phyloP scores from a whole-genome alignment of 1,140 invertebrate species.

The Aphelinus atriplicis region DNA sequence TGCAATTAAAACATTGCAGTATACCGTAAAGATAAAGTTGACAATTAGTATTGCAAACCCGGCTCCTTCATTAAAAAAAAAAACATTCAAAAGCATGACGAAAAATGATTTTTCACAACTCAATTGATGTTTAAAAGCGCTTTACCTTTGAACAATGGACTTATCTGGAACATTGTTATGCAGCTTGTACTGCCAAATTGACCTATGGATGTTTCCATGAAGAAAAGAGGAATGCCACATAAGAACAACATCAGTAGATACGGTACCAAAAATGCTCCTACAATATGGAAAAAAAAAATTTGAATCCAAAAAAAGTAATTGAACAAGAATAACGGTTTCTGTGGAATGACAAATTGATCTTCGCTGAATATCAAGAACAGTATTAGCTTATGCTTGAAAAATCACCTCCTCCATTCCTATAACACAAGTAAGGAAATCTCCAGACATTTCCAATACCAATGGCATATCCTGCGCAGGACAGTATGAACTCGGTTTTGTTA shows the following conservation, averaged over 20 bases:
- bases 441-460: conserved; percentile 81
- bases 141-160: conserved; percentile 89
- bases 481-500: conserved; percentile 76
- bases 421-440: conserved; percentile 78
- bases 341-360: too few relatives aligned
- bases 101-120: too few relatives aligned
- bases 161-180: conserved; percentile 79
- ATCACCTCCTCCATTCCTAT: conserved; percentile 72
- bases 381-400: not conserved
- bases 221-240: conserved; percentile 88
- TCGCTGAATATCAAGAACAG: too few relatives aligned
- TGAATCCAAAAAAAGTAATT: too few relatives aligned
- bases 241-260: conserved; percentile 80
- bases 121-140: too few relatives aligned
- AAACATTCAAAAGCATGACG: too few relatives aligned
- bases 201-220: conserved; percentile 87
- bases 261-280: conserved; percentile 81
- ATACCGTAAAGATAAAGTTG: conserved; percentile 89
- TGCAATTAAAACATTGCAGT: conserved; percentile 93
- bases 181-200: conserved; percentile 86
- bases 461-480: conserved; percentile 79
- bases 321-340: too few relatives aligned
- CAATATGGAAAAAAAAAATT: not conserved
- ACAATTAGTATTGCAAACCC: conserved; percentile 86
- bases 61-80: conserved; percentile 75